Percentiles rank a stretch among this genome's conserved stretches.
These are phyloP conservation scores for Desmodus rotundus DNA, from an alignment of 2,113 vertebrate genomes.

Conservation along the genomic window DNA sequence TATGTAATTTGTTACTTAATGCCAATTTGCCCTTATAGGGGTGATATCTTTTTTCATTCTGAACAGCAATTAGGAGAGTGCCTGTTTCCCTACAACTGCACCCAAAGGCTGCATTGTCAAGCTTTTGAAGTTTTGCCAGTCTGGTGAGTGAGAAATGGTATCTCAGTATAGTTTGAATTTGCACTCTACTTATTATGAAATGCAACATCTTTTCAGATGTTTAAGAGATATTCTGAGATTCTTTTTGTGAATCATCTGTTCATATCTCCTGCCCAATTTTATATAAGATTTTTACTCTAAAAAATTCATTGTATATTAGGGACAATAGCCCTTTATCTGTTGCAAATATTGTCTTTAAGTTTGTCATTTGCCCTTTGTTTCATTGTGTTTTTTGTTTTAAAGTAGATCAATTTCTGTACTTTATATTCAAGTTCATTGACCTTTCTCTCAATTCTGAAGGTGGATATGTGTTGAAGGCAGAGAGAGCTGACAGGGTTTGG, in stretches of 20 bases:
- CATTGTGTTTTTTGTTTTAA: not conserved
- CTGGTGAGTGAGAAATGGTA: not conserved
- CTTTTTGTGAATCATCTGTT: conserved; percentile 23
- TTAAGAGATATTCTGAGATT: conserved; percentile 25
- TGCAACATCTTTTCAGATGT: conserved; percentile 3
- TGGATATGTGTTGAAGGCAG: not conserved
- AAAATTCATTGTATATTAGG: not conserved
- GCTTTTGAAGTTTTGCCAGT: not conserved
- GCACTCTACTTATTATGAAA: not conserved
- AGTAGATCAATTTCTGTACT: not conserved
- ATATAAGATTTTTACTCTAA: not conserved
- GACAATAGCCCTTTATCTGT: not conserved
- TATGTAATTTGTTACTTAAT: not conserved
- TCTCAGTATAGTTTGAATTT: not conserved
- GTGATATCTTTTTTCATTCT: not conserved
- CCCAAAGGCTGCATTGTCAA: not conserved
- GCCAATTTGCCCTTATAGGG: not conserved
- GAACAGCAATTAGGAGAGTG: not conserved
- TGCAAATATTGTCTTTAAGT: not conserved
- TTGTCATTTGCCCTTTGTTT: not conserved
- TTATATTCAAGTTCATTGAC: not conserved
- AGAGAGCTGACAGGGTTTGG: not conserved
- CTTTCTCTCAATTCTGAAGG: not conserved
- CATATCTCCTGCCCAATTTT: not conserved
- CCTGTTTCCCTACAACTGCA: not conserved